Evolutionary conservation across 2,113 vertebrate genomes (phyloP).

Genomic region (Picathartes gymnocephalus): DNA sequence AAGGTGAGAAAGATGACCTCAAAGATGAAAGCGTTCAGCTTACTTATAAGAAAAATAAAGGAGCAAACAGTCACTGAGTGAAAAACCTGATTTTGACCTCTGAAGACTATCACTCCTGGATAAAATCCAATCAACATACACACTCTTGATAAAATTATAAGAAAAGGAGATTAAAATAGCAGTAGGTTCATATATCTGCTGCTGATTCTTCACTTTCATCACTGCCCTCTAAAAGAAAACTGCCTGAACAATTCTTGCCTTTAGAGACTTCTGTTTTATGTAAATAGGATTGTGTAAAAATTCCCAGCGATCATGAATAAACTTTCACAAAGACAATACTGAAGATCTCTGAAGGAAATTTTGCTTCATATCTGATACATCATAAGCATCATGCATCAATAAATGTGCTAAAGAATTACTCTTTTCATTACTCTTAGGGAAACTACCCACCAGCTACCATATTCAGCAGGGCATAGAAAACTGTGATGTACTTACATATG

Average conservation of each 20-base stretch:
- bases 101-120: neutral
- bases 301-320: neutral
- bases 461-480: neutral
- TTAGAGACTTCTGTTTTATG: neutral
- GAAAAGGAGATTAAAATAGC: neutral
- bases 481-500: neutral
- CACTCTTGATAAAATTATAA: neutral
- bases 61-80: neutral
- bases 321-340: neutral
- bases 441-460: neutral
- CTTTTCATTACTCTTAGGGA: neutral
- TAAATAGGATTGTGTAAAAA: neutral
- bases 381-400: neutral
- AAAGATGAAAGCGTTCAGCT: neutral
- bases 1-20: neutral
- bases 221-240: neutral
- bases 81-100: neutral
- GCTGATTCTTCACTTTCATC: neutral
- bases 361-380: neutral
- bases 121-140: neutral
- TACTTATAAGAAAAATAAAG: neutral
- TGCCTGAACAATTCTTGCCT: neutral
- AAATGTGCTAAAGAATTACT: neutral
- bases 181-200: neutral
- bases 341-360: neutral